Evolutionary conservation across 2,797 vertebrate species (phyloP).

Genomic region (Rhynchonycteris naso): DNA sequence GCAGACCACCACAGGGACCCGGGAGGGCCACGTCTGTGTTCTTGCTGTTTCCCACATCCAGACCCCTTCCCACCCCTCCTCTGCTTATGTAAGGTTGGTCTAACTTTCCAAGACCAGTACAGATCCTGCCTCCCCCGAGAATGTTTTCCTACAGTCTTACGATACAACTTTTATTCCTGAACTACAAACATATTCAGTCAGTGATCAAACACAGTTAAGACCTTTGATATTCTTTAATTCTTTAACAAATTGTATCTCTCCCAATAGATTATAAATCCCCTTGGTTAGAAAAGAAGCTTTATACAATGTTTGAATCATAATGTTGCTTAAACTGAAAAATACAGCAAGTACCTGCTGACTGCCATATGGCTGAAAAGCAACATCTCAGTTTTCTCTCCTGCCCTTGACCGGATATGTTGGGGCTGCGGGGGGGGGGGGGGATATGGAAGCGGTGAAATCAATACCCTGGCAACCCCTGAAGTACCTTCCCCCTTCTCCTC

Average conservation of each 20-base stretch:
- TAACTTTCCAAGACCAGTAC: slow-evolving; percentile 46
- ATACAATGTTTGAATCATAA: background rate
- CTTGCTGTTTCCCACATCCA: background rate
- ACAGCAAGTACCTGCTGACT: background rate
- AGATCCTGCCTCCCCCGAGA: background rate
- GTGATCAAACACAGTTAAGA: slow-evolving; percentile 22
- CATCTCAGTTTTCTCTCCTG: background rate
- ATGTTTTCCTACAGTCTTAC: slow-evolving; percentile 36
- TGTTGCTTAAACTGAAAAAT: background rate
- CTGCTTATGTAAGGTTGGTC: background rate
- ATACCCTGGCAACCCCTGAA: background rate
- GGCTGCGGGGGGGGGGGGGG: accelerated
- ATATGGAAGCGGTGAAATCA: background rate
- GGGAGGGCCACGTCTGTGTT: background rate
- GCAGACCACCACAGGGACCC: background rate
- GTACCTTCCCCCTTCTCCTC: background rate
- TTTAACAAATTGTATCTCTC: slow-evolving; percentile 50
- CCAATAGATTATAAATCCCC: background rate
- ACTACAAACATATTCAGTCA: slow-evolving; percentile 33
- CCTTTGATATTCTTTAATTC: background rate
- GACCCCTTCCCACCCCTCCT: background rate
- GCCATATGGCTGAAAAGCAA: background rate
- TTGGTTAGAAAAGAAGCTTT: background rate
- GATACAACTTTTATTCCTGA: slow-evolving; percentile 24
- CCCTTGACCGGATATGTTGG: background rate